A percentile compares a stretch with the other conserved stretches of the same genome.
Evolutionary conservation across 2,888 invertebrate genomes (phyloP).

Genomic region (Andrena flavipes): DNA sequence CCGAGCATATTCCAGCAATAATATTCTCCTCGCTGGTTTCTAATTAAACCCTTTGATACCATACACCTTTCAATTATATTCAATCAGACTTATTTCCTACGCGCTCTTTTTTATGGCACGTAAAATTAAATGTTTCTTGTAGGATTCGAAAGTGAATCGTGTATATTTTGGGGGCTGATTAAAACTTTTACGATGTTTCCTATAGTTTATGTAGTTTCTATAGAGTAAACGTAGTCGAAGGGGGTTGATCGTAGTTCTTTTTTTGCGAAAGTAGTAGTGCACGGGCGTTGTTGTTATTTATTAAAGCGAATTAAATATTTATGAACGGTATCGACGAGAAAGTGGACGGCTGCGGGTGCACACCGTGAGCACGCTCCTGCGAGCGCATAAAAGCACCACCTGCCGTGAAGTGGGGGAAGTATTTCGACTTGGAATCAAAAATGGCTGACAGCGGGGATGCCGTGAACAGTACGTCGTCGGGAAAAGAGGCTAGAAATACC

Average conservation of each 20-base stretch:
- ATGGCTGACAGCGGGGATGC: constrained; percentile 83
- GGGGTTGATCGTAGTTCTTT: background rate
- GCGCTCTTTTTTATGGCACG: background rate
- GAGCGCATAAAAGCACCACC: constrained; percentile 49
- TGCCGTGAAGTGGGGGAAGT: constrained; percentile 36
- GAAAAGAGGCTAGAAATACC: constrained; percentile 82
- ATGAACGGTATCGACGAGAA: constrained; percentile 33
- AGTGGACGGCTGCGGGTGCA: background rate
- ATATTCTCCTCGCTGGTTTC: background rate
- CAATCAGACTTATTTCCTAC: background rate
- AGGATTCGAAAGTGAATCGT: background rate
- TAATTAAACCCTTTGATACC: no score
- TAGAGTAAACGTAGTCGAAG: background rate
- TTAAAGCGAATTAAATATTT: constrained; percentile 46
- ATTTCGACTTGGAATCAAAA: constrained; percentile 73
- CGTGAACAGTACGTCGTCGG: constrained; percentile 77
- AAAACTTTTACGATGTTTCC: background rate
- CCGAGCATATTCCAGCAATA: background rate
- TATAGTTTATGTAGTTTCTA: background rate
- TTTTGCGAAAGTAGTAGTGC: background rate
- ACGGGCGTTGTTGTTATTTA: constrained; percentile 2
- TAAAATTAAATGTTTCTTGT: background rate
- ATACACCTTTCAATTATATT: background rate
- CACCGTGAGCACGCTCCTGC: constrained; percentile 38
- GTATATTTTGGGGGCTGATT: background rate